Evolutionary conservation across 2,888 invertebrate genomes (phyloP), one percentile per base, ranked within the genome.

Genomic region (Hoplodrina blanda): DNA sequence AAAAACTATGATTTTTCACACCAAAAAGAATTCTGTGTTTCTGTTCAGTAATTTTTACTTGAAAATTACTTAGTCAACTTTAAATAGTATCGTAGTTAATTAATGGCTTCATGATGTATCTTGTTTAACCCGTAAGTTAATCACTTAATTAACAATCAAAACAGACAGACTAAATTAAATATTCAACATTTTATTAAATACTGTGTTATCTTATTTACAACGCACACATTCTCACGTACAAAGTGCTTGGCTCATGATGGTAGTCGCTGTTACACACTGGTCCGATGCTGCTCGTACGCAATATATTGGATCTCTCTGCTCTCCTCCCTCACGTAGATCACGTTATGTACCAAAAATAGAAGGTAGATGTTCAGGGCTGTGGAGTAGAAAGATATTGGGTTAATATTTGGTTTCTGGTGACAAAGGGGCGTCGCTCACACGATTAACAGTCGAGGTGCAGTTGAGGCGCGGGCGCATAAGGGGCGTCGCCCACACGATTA

Each of bases 291-390:
- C 33, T 82, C 87, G 59, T 92, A 91, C 0, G 89, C 88, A 25
- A 90, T 85, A 76, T 93, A 93, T 57, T 91, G 91, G 0, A 93
- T 91, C 20, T 90, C 89, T 0, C 88, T 74, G 65, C 67, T 87
- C 62, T 93, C 91, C 41, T 91, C 88, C 0, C 92, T 85, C 4
- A 88, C 68, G 13, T 88, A 83, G 4, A 93, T 82, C 8, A 88
- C 86, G 78, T 88, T 92, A 82, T 89, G 92, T 0, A 94, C 93
- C 62, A 94, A 78, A 74, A 91, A 92, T 33, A 93, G 80, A 0
- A 92, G 84, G 82, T 94, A 94, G 49, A 92, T 64, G 80, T 94
- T 93, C 20, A 93, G 72, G 59, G 89, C 94, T 94, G 90, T 17
- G 10, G 19, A 13, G 11, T 5, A 41, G 11, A 55, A 41, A 57